Evolutionary conservation across 2,113 vertebrate genomes (phyloP), one percentile per base, ranked within the genome.

Genomic region (Poicephalus meyeri): DNA sequence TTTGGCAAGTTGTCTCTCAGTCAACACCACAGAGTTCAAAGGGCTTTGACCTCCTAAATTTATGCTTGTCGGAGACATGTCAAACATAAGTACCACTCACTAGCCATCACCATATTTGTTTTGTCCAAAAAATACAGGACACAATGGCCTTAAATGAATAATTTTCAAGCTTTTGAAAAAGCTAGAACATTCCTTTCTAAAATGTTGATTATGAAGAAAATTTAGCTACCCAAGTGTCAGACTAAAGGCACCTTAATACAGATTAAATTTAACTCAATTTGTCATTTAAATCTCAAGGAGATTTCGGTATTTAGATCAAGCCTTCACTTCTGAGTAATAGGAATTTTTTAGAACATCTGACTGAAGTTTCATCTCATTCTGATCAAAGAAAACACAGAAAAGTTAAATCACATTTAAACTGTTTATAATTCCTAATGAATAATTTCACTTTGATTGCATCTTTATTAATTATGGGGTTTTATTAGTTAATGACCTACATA

Each of bases 331-430:
- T 56, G 23, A 90, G 47, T 25, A 69, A 46, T 1, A 74, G 28
- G 12, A 65, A 31, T 6, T n/a, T 86, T 91, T 78, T 69, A 37
- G 35, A 76, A 83, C 41, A n/a, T 76, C 41, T 72, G 70, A 77
- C 53, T 83, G n/a, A 86, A 88, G 19, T 70, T 3, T 79, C 33
- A 28, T 58, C 23, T 86, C 19, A 33, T 56, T 56, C 53, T 44
- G 46, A 91, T 88, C n/a, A 95, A 93, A 95, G 49, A 56, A 86
- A 91, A 89, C 58, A 4, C 5, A 69, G 21, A 74, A 76, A 88
- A 80, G 41, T 90, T 80, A 60, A 83, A 80, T 70, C 29, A 63
- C 31, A 47, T 21, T 83, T 89, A 44, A 80, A 56, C 24, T 72
- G 8, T 79, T 79, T 44, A 52, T 91, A 87, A 89, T 77, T 65